Evolutionary conservation across 2,888 invertebrate species (phyloP).

Genomic region (Diplolepis rosae): DNA sequence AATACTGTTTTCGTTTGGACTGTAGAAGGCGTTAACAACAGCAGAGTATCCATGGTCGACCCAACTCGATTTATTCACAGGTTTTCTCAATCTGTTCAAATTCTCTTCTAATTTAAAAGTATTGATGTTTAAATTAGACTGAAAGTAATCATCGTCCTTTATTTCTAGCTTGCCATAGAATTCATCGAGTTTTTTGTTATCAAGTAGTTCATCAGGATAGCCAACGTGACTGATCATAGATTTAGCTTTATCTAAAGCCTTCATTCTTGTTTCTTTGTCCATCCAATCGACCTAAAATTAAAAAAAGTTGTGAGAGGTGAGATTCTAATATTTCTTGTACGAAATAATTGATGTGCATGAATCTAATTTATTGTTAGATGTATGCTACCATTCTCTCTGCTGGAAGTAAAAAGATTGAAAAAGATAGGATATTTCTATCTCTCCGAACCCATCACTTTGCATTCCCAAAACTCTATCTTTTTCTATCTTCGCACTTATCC

Average conservation of each 20-base stretch:
- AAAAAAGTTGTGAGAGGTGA: no score
- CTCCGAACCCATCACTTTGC: no score
- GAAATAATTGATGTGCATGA: no score
- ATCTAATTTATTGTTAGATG: no score
- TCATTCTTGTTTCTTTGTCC: constrained; percentile 86
- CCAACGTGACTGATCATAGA: constrained; percentile 93
- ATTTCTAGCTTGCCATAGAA: constrained; percentile 79
- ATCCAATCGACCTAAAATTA: constrained; percentile 87
- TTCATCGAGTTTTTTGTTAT: constrained; percentile 85
- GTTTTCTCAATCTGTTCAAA: constrained; percentile 73
- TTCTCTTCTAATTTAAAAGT: constrained; percentile 75
- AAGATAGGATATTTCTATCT: no score
- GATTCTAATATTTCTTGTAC: no score
- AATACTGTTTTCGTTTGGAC: constrained; percentile 76
- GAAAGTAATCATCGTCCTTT: constrained; percentile 70
- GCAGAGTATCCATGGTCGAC: constrained; percentile 74
- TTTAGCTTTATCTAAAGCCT: constrained; percentile 86
- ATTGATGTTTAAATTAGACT: constrained; percentile 74
- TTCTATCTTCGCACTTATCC: no score
- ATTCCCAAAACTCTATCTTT: no score
- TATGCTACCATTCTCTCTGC: no score
- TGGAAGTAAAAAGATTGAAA: no score
- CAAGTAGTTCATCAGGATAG: constrained; percentile 91
- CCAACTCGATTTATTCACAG: constrained; percentile 76
- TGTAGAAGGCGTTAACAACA: constrained; percentile 77